phyloP scores from a whole-genome alignment of 2,888 invertebrate species.

The Cataglyphis rosenhaueri region DNA sequence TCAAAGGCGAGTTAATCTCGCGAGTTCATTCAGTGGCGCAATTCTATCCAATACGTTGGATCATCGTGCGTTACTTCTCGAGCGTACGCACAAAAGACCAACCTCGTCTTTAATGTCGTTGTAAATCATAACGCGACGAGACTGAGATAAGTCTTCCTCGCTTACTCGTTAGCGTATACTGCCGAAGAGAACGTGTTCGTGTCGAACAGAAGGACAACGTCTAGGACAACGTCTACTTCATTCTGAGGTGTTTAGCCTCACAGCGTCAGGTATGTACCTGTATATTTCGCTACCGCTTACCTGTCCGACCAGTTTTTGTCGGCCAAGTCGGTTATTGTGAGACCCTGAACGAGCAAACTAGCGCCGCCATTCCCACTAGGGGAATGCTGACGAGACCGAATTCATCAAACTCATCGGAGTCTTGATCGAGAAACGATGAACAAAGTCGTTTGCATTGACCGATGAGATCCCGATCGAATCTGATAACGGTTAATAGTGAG shows the following conservation, averaged over 20 bases:
- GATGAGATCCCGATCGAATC: constrained; percentile 41
- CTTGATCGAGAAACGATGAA: constrained; percentile 27
- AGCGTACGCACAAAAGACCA: constrained; percentile 29
- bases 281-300: constrained; percentile 63
- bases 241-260: constrained; percentile 58
- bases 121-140: constrained; percentile 42
- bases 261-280: constrained; percentile 47
- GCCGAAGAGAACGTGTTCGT: constrained; percentile 52
- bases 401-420: constrained; percentile 19
- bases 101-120: constrained; percentile 28
- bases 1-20: constrained; percentile 15
- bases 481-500: constrained; percentile 46
- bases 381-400: constrained; percentile 6
- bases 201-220: constrained; percentile 56
- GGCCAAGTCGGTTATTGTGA: constrained; percentile 71
- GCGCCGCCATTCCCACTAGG: constrained; percentile 20
- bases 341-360: constrained; percentile 26
- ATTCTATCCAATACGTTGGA: background rate
- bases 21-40: background rate
- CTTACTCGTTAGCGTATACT: constrained; percentile 19
- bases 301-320: constrained; percentile 76
- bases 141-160: constrained; percentile 18
- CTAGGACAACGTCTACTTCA: constrained; percentile 62
- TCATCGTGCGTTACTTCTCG: background rate
- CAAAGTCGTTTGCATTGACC: constrained; percentile 32